Evolutionary conservation across 2,888 invertebrate species (phyloP).

Genomic region (Hydraecia micacea): DNA sequence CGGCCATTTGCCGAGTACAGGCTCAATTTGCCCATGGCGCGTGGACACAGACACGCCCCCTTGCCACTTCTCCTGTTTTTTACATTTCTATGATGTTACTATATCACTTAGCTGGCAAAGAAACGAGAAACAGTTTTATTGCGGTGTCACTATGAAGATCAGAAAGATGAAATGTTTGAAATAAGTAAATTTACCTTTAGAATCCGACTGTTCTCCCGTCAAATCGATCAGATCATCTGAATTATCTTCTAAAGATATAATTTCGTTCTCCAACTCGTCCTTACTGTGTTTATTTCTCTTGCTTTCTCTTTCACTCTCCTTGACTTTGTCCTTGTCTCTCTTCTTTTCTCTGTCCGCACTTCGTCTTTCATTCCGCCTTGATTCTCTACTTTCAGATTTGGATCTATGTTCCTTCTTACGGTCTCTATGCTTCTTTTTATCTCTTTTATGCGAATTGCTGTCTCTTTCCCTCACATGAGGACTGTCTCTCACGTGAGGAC

Average conservation of each 20-base stretch:
- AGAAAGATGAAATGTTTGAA: not conserved
- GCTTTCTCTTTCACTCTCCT: slow-evolving; percentile 70
- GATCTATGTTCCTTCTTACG: slow-evolving; percentile 77
- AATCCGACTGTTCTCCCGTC: slow-evolving; percentile 89
- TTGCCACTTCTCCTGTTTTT: too few relatives aligned
- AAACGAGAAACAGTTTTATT: not conserved
- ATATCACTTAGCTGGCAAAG: not conserved
- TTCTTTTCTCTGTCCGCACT: slow-evolving; percentile 70
- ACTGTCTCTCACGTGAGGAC: slow-evolving; percentile 56
- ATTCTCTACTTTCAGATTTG: slow-evolving; percentile 77
- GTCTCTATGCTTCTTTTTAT: slow-evolving; percentile 78
- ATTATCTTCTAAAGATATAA: slow-evolving; percentile 86
- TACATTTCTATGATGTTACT: too few relatives aligned
- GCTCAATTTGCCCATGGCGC: too few relatives aligned
- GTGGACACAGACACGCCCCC: too few relatives aligned
- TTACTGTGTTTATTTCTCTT: slow-evolving; percentile 71
- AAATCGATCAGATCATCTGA: slow-evolving; percentile 91
- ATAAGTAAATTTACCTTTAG: slow-evolving; percentile 78
- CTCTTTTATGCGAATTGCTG: slow-evolving; percentile 64
- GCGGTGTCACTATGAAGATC: not conserved
- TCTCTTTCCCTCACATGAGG: slow-evolving; percentile 59
- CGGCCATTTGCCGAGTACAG: too few relatives aligned
- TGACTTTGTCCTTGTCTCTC: slow-evolving; percentile 64
- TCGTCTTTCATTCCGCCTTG: slow-evolving; percentile 65
- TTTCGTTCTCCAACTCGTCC: slow-evolving; percentile 80